These are phyloP conservation scores for Philypnodon macrostomus DNA, from an alignment of 2,797 vertebrate genomes.

Conservation along the genomic window DNA sequence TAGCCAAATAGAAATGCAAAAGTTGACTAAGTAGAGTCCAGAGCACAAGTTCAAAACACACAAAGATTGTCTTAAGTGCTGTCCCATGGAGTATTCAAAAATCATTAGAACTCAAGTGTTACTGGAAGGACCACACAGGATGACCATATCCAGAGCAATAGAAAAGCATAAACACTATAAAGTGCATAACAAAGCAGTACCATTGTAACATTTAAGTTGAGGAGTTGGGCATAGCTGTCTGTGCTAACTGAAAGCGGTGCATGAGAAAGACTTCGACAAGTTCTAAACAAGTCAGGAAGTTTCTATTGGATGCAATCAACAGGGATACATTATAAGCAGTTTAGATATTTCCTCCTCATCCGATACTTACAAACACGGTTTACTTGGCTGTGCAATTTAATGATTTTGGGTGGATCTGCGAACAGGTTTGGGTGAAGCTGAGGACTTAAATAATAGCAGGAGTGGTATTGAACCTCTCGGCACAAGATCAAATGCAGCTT, in stretches of 20 bases:
- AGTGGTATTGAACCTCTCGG: slow-evolving; percentile 79
- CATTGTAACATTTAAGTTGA: slow-evolving; percentile 6
- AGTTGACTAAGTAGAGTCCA: slow-evolving; percentile 7
- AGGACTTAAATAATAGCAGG: slow-evolving; percentile 82
- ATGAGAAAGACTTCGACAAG: slow-evolving; percentile 36
- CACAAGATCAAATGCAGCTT: slow-evolving; percentile 82
- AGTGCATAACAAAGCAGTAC: slow-evolving; percentile 17
- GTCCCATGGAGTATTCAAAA: slow-evolving; percentile 16
- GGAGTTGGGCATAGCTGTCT: slow-evolving; percentile 7
- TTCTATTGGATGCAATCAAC: slow-evolving; percentile 60
- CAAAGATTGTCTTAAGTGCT: slow-evolving; percentile 26
- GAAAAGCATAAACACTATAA: slow-evolving; percentile 17
- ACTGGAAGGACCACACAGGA: slow-evolving; percentile 31
- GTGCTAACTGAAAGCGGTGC: slow-evolving; percentile 28
- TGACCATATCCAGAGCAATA: slow-evolving; percentile 23
- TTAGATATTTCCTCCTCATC: slow-evolving; percentile 69
- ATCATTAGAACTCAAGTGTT: slow-evolving; percentile 7
- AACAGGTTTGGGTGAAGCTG: slow-evolving; percentile 77
- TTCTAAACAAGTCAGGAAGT: slow-evolving; percentile 56
- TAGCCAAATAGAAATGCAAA: too few relatives aligned
- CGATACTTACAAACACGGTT: slow-evolving; percentile 78
- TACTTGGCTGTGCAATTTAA: slow-evolving; percentile 75
- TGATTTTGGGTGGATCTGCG: slow-evolving; percentile 77
- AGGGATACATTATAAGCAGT: slow-evolving; percentile 70
- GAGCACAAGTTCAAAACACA: slow-evolving; percentile 34